phyloP scores from a whole-genome alignment of 2,113 vertebrate genomes.

The Podarcis muralis region DNA sequence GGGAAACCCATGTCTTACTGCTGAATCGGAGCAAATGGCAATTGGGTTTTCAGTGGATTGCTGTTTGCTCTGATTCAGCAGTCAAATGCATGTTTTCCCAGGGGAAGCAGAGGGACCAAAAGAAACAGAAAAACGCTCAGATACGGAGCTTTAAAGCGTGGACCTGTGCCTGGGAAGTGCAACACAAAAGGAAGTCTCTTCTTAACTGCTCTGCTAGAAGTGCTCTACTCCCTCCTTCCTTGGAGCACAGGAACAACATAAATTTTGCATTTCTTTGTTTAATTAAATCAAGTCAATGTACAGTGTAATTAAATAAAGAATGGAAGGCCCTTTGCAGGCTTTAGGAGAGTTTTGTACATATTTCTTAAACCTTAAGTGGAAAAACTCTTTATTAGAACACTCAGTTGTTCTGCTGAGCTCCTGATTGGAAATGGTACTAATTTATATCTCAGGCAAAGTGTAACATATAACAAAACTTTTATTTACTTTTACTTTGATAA shows the following conservation, averaged over 20 bases:
- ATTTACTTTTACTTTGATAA: not conserved
- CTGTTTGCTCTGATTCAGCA: too few relatives aligned
- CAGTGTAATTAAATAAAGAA: conserved; percentile 23
- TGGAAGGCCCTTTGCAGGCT: conserved; percentile 19
- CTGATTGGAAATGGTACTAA: not conserved
- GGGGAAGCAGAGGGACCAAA: too few relatives aligned
- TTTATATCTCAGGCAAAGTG: conserved; percentile 13
- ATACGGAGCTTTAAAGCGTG: too few relatives aligned
- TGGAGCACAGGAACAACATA: not conserved
- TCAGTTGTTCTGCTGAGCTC: not conserved
- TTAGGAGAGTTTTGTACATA: conserved; percentile 10
- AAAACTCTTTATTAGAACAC: conserved; percentile 5
- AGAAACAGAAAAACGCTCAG: too few relatives aligned
- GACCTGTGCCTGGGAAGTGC: too few relatives aligned
- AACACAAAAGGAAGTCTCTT: too few relatives aligned
- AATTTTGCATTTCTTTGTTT: conserved; percentile 12
- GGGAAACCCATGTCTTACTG: too few relatives aligned
- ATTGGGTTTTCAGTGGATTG: too few relatives aligned
- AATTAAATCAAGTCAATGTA: not conserved
- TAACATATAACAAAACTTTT: not conserved
- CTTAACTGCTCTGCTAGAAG: not conserved
- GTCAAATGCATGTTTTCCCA: too few relatives aligned
- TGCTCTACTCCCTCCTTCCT: conserved; percentile 12
- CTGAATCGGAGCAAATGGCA: too few relatives aligned
- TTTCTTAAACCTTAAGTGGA: conserved; percentile 21